Percentiles rank a stretch among this genome's conserved stretches.
These are phyloP conservation scores for Plestiodon gilberti DNA, from an alignment of 2,113 vertebrate species.

Conservation along the genomic window DNA sequence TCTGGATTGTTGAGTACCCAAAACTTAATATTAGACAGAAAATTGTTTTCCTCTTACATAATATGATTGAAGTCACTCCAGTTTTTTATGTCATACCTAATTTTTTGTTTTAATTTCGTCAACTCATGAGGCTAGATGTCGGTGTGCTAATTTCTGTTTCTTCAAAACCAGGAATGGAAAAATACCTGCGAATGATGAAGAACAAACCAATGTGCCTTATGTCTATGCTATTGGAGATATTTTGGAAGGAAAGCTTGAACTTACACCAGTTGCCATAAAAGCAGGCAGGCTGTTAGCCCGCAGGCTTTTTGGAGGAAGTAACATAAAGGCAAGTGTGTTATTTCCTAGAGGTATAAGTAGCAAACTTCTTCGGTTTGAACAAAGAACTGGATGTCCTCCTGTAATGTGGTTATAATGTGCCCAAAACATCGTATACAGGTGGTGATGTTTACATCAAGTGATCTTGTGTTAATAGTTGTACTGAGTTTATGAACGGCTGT, in stretches of 20 bases:
- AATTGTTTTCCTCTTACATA: not conserved
- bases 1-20: not conserved
- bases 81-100: not conserved
- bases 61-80: not conserved
- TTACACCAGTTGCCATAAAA: slow-evolving; percentile 94
- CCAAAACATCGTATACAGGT: not conserved
- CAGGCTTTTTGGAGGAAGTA: slow-evolving; percentile 82
- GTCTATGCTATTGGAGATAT: slow-evolving; percentile 94
- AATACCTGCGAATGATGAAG: slow-evolving; percentile 88
- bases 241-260: slow-evolving; percentile 91
- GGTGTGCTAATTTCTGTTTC: slow-evolving; percentile 4
- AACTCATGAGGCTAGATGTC: not conserved
- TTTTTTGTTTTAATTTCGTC: not conserved
- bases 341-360: not conserved
- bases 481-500: not conserved
- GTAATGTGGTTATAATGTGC: not conserved
- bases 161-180: slow-evolving; percentile 87
- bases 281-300: slow-evolving; percentile 91
- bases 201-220: slow-evolving; percentile 91
- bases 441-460: not conserved
- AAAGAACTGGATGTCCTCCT: not conserved
- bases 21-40: not conserved
- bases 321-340: slow-evolving; percentile 79
- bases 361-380: not conserved
- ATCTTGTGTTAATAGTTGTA: not conserved